Base-by-base conservation (phyloP, 1,140 invertebrate genomes). In the Philotrypesis tridentata region DNA sequence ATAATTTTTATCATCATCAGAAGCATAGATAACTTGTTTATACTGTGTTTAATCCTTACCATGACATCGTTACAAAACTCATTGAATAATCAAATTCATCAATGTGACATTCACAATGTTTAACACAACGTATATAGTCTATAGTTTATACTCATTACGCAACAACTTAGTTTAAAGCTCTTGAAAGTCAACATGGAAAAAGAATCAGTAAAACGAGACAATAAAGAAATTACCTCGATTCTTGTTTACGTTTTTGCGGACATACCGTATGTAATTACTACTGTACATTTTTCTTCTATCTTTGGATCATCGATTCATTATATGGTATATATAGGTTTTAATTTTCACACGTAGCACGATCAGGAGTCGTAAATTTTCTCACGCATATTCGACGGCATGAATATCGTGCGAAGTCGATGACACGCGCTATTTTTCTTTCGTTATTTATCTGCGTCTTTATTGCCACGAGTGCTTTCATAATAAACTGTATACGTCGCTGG, bases 291-390 rank as follows among this genome's bases (percentile, higher is more conserved):
- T 73, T 40, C 7, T n/a, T n/a, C 6, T 27, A 3, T 43, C 68
- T 25, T 17, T 5, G 5, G 48, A 43, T 71, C 31, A 65, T 65
- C 48, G 67, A 80, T 80, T 73, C 70, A 79, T 79, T 63, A 23
- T 29, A 11, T 31, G n/a, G 33, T 55, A 55, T n/a, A n/a, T n/a
- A n/a, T 55, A 40, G 63, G 43, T 73, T 80, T 73, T 60, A 68
- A 80, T 80, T 80, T 80, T 80, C 78, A 80, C 78, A 60, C 78
- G 70, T 72, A 55, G 40, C 43, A 31, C 61, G 65, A 27, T 27
- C 48, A 9, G 17, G 75, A 68, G 48, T 11, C 17, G 23, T 11
- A 8, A 37, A 48, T 61, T 75, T 81, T 81, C 80, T 72, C 80
- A 81, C 79, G 79, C 55, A 27, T 8, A 7, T 2, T 17, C 21